Base-by-base conservation (phyloP, 1,140 invertebrate species). In the Saccostrea cuccullata region DNA sequence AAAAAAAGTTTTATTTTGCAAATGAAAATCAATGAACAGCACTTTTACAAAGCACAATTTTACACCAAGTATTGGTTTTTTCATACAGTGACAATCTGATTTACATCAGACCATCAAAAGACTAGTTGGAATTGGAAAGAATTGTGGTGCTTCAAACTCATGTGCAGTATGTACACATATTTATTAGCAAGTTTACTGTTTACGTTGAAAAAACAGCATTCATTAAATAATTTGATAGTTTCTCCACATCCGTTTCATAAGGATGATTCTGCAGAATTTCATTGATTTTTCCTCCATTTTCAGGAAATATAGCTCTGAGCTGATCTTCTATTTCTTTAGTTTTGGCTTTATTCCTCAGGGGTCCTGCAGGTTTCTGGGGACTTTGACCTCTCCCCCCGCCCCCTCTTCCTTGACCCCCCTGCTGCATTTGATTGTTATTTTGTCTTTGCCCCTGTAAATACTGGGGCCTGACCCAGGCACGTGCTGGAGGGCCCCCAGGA, bases 281-380 rank as follows among this genome's bases (percentile, higher is more conserved):
- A 6, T 23, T 17, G 20, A 93, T 90, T 40, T 88, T 88, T 12
- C 67, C 60, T 47, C 89, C 87, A 67, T 86, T 87, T 17, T 91
- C 90, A 6, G 92, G 90, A 67, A 93, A 93, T 9, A 93, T 87
- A 17, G 23, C 83, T 82, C 90, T 90, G 23, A 93, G 85, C 26
- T 89, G 56, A 30, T 58, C 84, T n/a, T 88, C 83, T 3, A 93
- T 84, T 64, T 90, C 82, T 6, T 89, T 55, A 0, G 91, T 92
- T 55, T 90, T 89, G n/a, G 47, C 12, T 8, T 86, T 82, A 20
- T 90, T 85, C 17, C 47, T 67, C n/a, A 55, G 40, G 64, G 87
- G 23, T 82, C 20, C 47, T 47, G 47, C 58, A 82, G 85, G 15
- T 20, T 88, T 87, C n/a, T 77, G 82, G 0, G 70, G 30, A 15